Base-by-base conservation (phyloP, 2,888 invertebrate species). In the Apamea epomidion region DNA sequence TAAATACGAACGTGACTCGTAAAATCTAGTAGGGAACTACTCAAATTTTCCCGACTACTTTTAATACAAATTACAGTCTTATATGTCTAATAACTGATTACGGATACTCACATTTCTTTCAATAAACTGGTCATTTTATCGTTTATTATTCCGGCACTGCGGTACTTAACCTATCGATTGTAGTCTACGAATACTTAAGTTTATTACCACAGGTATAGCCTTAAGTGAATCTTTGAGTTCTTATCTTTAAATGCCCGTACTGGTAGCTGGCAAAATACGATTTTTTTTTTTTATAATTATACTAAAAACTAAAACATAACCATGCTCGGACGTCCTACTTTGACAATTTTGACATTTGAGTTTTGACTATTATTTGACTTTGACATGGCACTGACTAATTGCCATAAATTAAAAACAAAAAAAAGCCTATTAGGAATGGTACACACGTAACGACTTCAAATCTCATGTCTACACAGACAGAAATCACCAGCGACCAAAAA, bases 101-200 rank as follows among this genome's bases (percentile, higher is more conserved):
- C 37, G 18, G 21, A 68, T 87, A 89, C 90, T 90, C 87, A 94
- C 94, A 93, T 85, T 91, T 94, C 94, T 89, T 94, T 94, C 16
- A 94, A 80, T 74, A 87, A 74, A 87, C 69, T 91, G 12, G 89
- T 81, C 94, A 94, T 94, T 71, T 68, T 81, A 42, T 37, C 2
- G 74, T 74, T n/a, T 78, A 29, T 42, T 71, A 51, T 16, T 79
- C 37, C 16, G 54, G 69, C n/a, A 42, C 42, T 74, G 69, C 48
- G 32, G 69, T 54, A 82, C 70, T 18, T 84, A 84, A 86, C 84
- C 84, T 84, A 60, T 58, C 10, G 14, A 60, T 70, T 51, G 37
- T 78, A 42, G 37, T 58, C 45, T 29, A 58, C 25, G 2, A 51
- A 37, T 77, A 37, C 21, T 69, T 32, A n/a, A 25, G 16, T 58